Conservation (phyloP, 2,888 invertebrate species). For the Acleris cristana region DNA sequence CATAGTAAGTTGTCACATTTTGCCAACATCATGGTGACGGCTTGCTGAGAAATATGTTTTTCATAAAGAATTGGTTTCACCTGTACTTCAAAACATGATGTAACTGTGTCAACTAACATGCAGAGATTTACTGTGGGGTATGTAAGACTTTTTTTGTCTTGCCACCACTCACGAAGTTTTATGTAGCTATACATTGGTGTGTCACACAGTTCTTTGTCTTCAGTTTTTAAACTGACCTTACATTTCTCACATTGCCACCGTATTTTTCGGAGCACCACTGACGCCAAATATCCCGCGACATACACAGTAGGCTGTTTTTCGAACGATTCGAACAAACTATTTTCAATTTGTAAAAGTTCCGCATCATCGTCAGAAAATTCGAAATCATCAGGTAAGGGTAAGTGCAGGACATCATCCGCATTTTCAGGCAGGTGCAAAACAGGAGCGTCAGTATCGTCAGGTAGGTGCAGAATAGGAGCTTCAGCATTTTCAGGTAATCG, state of each 20-base stretch:
- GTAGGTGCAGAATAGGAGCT: conserved; percentile 4
- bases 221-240: conserved; percentile 16
- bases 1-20: too few relatives aligned
- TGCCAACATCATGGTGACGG: too few relatives aligned
- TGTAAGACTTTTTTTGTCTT: too few relatives aligned
- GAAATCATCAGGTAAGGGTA: conserved; percentile 19
- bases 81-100: too few relatives aligned
- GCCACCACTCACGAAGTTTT: conserved; percentile 29
- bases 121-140: too few relatives aligned
- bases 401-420: conserved; percentile 19
- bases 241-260: conserved; percentile 23
- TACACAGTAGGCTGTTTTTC: conserved; percentile 25
- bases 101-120: too few relatives aligned
- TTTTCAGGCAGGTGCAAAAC: background rate
- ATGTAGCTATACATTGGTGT: conserved; percentile 31
- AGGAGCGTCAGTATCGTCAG: background rate
- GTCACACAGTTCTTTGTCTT: conserved; percentile 12
- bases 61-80: too few relatives aligned
- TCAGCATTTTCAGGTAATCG: conserved; percentile 7
- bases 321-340: conserved; percentile 18
- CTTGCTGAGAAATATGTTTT: too few relatives aligned
- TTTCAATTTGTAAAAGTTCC: conserved; percentile 14
- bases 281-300: conserved; percentile 25
- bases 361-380: conserved; percentile 19
- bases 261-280: conserved; percentile 19